phyloP scores from a whole-genome alignment of 2,888 invertebrate genomes.

The Sepiola atlantica region DNA sequence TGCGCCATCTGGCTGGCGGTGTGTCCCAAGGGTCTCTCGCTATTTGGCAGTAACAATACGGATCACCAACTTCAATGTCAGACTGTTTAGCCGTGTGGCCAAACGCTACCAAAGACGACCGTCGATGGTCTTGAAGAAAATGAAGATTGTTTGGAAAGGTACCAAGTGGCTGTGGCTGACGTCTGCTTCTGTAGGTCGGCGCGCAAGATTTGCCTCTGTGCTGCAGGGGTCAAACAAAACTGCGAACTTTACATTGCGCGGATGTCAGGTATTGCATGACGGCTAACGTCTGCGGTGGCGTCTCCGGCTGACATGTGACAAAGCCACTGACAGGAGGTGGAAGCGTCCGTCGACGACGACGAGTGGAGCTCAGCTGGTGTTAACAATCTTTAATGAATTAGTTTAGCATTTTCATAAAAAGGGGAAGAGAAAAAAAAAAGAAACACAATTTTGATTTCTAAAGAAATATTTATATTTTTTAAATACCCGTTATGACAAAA shows the following conservation, averaged over 20 bases:
- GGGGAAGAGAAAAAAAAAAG: not conserved
- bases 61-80: not conserved
- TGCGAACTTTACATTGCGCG: not conserved
- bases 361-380: not conserved
- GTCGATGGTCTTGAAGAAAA: not conserved
- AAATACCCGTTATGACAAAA: no score
- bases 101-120: not conserved
- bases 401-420: not conserved
- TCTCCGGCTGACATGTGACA: not conserved
- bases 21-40: not conserved
- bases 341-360: not conserved
- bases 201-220: not conserved
- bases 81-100: not conserved
- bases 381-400: not conserved
- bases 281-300: not conserved
- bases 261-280: constrained; percentile 1
- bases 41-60: not conserved
- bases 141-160: not conserved
- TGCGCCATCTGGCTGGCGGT: constrained; percentile 4
- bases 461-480: no score
- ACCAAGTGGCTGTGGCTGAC: not conserved
- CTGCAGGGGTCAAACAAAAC: not conserved
- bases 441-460: not conserved
- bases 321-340: not conserved
- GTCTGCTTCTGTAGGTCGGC: not conserved